Base-by-base conservation (phyloP, 1,140 invertebrate species). In the Elymnias hypermnestra region DNA sequence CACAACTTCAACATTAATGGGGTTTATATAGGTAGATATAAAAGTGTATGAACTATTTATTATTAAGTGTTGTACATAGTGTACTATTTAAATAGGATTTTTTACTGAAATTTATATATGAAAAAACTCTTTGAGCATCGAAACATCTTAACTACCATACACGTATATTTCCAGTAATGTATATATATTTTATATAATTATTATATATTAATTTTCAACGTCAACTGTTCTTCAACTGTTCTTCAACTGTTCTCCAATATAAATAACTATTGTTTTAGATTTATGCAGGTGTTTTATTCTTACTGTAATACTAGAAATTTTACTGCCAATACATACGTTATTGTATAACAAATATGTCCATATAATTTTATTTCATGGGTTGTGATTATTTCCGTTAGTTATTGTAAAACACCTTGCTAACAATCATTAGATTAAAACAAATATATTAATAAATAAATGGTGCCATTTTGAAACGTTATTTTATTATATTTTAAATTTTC, bases 381-480 rank as follows among this genome's bases (percentile, higher is more conserved):
- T 81, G 73, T 77, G 72, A 81, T 63, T 65, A 67, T 59, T 62
- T 67, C 56, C 37, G 31, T 52, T 28, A 44, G 49, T 33, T 45
- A 46, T 33, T 43, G 35, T 54, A 37, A 39, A 28, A 29, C 22
- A 42, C 15, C 38, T 33, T 45, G 35, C 33, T 45, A 46, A 33
- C 23, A 39, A 36, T 28, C 28, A 43, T 39, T 51, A 50, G 38
- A 47, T 40, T 39, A 31, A 26, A 51, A 40, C 29, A 15, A 10
- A 53, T 38, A 42, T 57, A 53, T 33, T 33, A 56, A 58, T 55
- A 54, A 63, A 57, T 51, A 46, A 54, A 76, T 66, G 66, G 76
- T 81, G 76, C 76, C 76, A 81, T 81, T 73, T 64, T 48, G 40
- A 41, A 45, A 1, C 9, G 53, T 51, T n/a, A n/a, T n/a, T n/a